phyloP scores from a whole-genome alignment of 2,888 invertebrate species.

The Linnaemya tessellans region DNA sequence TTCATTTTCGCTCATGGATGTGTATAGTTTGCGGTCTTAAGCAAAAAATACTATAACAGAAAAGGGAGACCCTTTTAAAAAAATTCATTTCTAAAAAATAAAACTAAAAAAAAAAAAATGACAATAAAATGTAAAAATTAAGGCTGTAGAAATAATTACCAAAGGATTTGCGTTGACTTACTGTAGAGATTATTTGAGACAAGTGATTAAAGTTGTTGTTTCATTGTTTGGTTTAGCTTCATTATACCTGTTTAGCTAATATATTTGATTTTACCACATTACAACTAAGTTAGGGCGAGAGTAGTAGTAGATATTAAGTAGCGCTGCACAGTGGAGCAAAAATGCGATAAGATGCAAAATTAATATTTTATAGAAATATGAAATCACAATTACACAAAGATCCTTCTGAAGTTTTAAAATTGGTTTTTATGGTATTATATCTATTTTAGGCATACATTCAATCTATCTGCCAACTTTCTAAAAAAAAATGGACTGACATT shows the following conservation, averaged over 20 bases:
- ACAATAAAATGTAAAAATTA: slow-evolving; percentile 27
- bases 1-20: not conserved
- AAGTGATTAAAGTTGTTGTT: slow-evolving; percentile 55
- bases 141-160: slow-evolving; percentile 66
- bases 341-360: too few relatives aligned
- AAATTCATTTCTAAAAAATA: not conserved
- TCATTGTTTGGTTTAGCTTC: slow-evolving; percentile 14
- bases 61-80: not conserved
- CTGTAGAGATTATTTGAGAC: slow-evolving; percentile 62
- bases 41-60: slow-evolving; percentile 45
- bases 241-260: slow-evolving; percentile 16
- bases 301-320: not conserved
- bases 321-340: too few relatives aligned
- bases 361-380: too few relatives aligned
- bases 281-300: not conserved
- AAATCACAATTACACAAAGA: too few relatives aligned
- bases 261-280: slow-evolving; percentile 27
- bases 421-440: too few relatives aligned
- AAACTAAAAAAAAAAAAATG: not conserved
- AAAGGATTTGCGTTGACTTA: slow-evolving; percentile 69
- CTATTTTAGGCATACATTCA: too few relatives aligned
- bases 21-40: slow-evolving; percentile 13
- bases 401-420: too few relatives aligned
- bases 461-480: too few relatives aligned
- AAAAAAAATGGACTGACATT: too few relatives aligned